Evolutionary conservation across 2,113 vertebrate genomes (phyloP).

Genomic region (Orthochromis malagaraziensis): DNA sequence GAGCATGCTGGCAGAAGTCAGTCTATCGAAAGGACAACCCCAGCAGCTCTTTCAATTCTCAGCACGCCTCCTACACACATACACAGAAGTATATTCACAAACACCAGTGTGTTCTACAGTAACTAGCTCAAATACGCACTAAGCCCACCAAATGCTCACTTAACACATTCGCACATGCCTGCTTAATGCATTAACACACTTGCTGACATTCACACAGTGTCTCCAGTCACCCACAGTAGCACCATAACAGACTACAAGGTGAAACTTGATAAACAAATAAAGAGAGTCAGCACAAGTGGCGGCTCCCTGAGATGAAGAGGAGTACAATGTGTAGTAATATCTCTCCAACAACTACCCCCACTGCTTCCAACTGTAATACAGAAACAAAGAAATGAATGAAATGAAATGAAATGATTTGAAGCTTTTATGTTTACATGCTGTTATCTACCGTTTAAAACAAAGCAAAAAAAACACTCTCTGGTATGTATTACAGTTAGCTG

Average conservation of each 20-base stretch:
- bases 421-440: background rate
- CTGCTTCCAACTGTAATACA: background rate
- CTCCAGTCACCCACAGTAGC: slow-evolving; percentile 2
- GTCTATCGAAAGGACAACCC: background rate
- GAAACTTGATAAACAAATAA: slow-evolving; percentile 8
- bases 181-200: background rate
- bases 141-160: background rate
- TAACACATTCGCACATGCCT: background rate
- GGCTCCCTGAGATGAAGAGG: background rate
- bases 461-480: background rate
- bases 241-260: background rate
- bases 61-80: background rate
- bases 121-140: background rate
- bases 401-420: background rate
- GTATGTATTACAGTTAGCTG: background rate
- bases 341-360: background rate
- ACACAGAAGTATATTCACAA: background rate
- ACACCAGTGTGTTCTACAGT: background rate
- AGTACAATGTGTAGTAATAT: background rate
- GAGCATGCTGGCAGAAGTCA: background rate
- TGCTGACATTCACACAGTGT: slow-evolving; percentile 10
- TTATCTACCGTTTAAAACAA: background rate
- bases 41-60: background rate
- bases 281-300: slow-evolving; percentile 18
- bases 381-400: background rate